Percentiles rank a stretch among this genome's conserved stretches.
Conservation (phyloP, 2,797 vertebrate genomes). For the Zenarchopterus dispar region DNA sequence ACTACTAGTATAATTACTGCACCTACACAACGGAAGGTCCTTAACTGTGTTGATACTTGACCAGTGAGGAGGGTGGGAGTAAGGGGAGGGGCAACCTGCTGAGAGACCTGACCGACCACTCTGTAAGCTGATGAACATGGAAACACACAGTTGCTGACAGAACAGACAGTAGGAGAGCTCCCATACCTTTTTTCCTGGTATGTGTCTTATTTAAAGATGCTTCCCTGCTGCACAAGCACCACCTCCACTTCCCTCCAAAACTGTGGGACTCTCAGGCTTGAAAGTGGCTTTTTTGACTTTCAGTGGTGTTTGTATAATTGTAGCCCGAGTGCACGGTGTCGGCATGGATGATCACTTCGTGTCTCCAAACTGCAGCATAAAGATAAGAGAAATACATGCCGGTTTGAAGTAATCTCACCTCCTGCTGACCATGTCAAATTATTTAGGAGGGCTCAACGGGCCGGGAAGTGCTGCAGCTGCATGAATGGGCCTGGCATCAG, state of each 20-base stretch:
- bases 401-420: conserved; percentile 71
- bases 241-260: conserved; percentile 30
- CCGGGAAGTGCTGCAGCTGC: conserved; percentile 50
- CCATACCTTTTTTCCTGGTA: conserved; percentile 21
- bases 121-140: conserved; percentile 52
- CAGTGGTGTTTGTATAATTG: conserved; percentile 82
- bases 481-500: conserved; percentile 51
- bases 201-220: conserved; percentile 62
- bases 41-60: conserved; percentile 74
- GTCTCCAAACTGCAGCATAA: conserved; percentile 78
- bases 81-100: conserved; percentile 47
- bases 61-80: conserved; percentile 47
- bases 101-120: conserved; percentile 56
- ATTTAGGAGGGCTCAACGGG: conserved; percentile 64
- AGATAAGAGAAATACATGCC: conserved; percentile 76
- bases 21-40: conserved; percentile 39
- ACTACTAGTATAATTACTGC: conserved; percentile 52
- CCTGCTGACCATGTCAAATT: conserved; percentile 76
- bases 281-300: conserved; percentile 81
- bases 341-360: conserved; percentile 81
- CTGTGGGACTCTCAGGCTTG: conserved; percentile 54
- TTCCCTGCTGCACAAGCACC: conserved; percentile 37
- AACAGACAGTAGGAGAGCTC: conserved; percentile 21
- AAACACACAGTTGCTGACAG: conserved; percentile 6
- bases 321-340: conserved; percentile 73